These are phyloP conservation scores for Campylomormyrus numenius DNA, from an alignment of 2,113 vertebrate genomes.

Conservation along the genomic window DNA sequence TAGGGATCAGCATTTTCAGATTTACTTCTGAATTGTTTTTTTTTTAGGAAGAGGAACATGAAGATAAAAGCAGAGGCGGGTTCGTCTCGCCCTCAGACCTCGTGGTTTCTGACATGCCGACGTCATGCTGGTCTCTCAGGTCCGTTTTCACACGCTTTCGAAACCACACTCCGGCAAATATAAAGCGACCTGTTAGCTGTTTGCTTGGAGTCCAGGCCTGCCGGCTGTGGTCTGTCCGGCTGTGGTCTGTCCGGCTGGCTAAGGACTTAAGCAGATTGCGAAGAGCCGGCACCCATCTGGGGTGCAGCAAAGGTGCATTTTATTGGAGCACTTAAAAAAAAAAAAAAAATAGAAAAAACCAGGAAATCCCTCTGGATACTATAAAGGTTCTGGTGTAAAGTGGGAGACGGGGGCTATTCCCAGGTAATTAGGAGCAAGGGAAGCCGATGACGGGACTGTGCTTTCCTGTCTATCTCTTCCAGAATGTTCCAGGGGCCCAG, in stretches of 20 bases:
- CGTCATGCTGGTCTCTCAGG: neutral
- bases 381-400: slow-evolving; percentile 47
- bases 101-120: neutral
- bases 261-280: slow-evolving; percentile 17
- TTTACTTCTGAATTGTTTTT: neutral
- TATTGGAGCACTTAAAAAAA: slow-evolving; percentile 35
- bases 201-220: slow-evolving; percentile 3
- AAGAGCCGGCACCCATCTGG: slow-evolving; percentile 40
- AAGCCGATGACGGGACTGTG: neutral
- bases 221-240: neutral
- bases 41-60: neutral
- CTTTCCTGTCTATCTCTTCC: slow-evolving; percentile 20
- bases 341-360: slow-evolving; percentile 17
- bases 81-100: neutral
- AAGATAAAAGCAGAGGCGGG: neutral
- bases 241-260: slow-evolving; percentile 9
- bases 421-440: slow-evolving; percentile 49
- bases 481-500: neutral
- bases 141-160: neutral
- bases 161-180: neutral
- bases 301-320: slow-evolving; percentile 39
- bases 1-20: slow-evolving; percentile 2
- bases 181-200: neutral
- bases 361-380: slow-evolving; percentile 44
- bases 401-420: slow-evolving; percentile 42